phyloP scores from a whole-genome alignment of 1,140 invertebrate genomes.

The Phocides pigmalion region DNA sequence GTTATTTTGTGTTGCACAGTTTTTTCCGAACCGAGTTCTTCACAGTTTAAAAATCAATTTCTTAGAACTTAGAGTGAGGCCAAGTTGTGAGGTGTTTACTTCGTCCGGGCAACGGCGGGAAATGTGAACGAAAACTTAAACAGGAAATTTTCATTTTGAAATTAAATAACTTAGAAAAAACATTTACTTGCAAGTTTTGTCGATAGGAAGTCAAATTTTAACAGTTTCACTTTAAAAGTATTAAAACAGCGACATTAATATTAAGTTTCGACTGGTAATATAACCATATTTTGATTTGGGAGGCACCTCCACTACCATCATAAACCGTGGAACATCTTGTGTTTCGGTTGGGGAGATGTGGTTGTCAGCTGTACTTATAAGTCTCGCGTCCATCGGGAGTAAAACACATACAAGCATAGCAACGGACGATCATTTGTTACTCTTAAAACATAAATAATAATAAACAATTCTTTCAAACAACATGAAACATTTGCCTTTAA shows the following conservation, averaged over 20 bases:
- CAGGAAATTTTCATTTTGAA: conserved; percentile 62
- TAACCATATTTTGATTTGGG: no score
- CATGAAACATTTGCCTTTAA: conserved; percentile 15
- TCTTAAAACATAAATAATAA: no score
- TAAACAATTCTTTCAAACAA: conserved; percentile 10
- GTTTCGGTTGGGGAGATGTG: no score
- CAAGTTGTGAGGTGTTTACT: conserved; percentile 72
- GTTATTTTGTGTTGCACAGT: conserved; percentile 67
- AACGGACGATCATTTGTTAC: no score
- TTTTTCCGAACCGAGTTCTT: conserved; percentile 66
- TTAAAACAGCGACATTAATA: background rate
- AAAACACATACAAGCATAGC: no score
- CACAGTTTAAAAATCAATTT: conserved; percentile 80
- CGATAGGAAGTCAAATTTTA: conserved; percentile 18
- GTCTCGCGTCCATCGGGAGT: no score
- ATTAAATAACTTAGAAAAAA: conserved; percentile 62
- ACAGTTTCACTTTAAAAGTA: background rate
- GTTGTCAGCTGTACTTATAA: no score
- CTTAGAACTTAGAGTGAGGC: conserved; percentile 62
- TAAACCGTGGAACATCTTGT: no score
- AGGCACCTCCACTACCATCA: no score
- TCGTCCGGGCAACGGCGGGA: conserved; percentile 43
- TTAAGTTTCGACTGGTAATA: no score
- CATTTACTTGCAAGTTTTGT: conserved; percentile 56
- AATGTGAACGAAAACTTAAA: conserved; percentile 62